Base-by-base conservation (phyloP, 2,888 invertebrate species). In the Tolmerus cingulatus region DNA sequence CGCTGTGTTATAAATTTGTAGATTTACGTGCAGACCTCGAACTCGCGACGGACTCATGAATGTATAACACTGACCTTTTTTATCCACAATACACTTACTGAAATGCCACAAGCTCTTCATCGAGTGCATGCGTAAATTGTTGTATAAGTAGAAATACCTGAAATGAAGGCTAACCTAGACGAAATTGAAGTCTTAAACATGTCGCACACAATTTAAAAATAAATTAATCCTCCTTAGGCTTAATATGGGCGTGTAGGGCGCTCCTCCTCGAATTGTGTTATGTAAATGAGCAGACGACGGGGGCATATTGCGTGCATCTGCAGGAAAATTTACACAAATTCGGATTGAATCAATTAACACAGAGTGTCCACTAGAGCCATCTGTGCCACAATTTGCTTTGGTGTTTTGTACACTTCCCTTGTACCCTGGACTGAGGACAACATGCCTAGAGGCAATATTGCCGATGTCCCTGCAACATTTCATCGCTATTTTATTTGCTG, bases 371-470 rank as follows among this genome's bases (percentile, higher is more conserved):
- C 84, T 74, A 84, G 37, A 66, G 66, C 84, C 84, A 84, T 84
- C 84, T 84, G 84, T 84, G 84, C 84, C 84, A 84, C 84, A 84
- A 84, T 66, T 84, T 84, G 57, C 66, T 84, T 66, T 74, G 66
- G 66, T 84, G 84, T 84, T 84, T 84, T 66, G 66, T 84, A 27
- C 84, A 74, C 37, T 84, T 84, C 84, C 84, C 84, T 84, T 84
- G 84, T 84, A 84, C 34, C 55, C 30, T 81, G 81, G 57, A 43
- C 16, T 43, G 79, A 51, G 40, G 43, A 81, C 30, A 79, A 84
- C 74, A 84, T 84, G 66, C 34, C 84, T 74, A 12, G 74, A 74
- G 57, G 66, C 84, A 84, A 74, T 57, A 84, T 74, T 66, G 74
- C 40, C 57, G 16, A 57, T 66, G 37, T 74, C 66, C 84, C 84